These are phyloP conservation scores for Polypterus senegalus DNA, from an alignment of 2,113 vertebrate species.

Conservation along the genomic window DNA sequence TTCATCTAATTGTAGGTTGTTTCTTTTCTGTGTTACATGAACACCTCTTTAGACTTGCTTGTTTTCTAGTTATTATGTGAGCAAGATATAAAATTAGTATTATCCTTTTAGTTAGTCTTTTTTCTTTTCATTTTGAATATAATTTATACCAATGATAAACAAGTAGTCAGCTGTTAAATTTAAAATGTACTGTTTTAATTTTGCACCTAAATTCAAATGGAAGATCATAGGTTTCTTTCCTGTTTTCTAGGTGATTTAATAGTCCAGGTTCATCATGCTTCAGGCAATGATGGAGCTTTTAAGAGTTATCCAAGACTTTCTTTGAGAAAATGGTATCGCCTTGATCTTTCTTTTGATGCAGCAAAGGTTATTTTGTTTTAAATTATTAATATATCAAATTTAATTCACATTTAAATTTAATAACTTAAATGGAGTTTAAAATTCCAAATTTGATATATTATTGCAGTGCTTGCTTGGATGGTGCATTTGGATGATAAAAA, in stretches of 20 bases:
- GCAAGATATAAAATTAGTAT: neutral
- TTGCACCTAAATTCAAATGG: neutral
- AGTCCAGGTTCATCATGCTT: slow-evolving; percentile 63
- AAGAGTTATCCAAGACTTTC: slow-evolving; percentile 48
- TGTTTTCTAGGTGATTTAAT: slow-evolving; percentile 56
- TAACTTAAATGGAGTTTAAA: neutral
- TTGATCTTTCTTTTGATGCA: slow-evolving; percentile 63
- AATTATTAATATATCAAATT: neutral
- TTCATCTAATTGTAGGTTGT: neutral
- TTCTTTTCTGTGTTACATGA: neutral
- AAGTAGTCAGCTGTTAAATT: neutral
- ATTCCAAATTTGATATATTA: neutral
- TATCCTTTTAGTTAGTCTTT: neutral
- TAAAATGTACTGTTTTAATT: neutral
- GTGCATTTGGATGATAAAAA: too few species aligned
- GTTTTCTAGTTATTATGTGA: neutral
- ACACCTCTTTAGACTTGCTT: neutral
- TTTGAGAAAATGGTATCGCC: slow-evolving; percentile 66
- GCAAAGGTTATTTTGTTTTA: slow-evolving; percentile 50
- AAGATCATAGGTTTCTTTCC: slow-evolving; percentile 10
- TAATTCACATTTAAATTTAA: neutral
- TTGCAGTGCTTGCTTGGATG: neutral
- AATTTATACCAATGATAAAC: neutral
- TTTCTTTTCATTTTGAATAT: neutral
- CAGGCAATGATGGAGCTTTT: slow-evolving; percentile 62